Evolutionary conservation across 2,797 vertebrate species (phyloP), one percentile per base, ranked within the genome.

Genomic region (Chrysocyon brachyurus): DNA sequence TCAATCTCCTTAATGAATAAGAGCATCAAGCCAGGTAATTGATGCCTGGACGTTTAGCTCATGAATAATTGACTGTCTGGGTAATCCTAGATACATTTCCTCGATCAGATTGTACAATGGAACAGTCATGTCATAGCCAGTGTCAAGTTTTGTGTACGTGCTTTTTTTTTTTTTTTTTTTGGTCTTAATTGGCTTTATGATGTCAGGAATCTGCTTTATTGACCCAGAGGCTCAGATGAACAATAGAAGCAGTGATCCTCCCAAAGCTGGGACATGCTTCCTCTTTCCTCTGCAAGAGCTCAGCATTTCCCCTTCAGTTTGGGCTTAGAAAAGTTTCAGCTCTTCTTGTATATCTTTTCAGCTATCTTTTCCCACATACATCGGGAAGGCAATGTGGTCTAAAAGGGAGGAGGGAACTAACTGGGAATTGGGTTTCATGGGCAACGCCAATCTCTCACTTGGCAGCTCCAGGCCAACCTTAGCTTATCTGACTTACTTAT

Each of bases 1-100:
- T 99, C 99, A 99, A 99, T 99, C 99, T 99, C 98, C 99, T 99
- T 99, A 99, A 99, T 99, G 99, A 99, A 99, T 98, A 99, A 99
- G 99, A 99, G 99, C 99, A 99, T 99, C 99, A 99, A 99, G 99
- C 98, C 98, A 98, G 99, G 99, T 99, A 99, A 99, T 99, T 99
- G 99, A 99, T 99, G 99, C 99, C 99, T 99, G 99, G 98, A 99
- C 98, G 95, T 99, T 99, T 98, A 98, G 98, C 98, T 98, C 98
- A 98, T 99, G 96, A 99, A 99, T 99, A 99, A 99, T 99, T 99
- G 98, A 99, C 98, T 73, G 99, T 99, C 99, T 99, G 99, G 99
- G 99, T 99, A 99, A 99, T 98, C 98, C 97, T 99, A 99, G 99
- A 99, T 98, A 96, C 97, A 98, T 95, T 98, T 99, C 98, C 98